phyloP scores from a whole-genome alignment of 2,888 invertebrate species.

The Diaphora mendica region DNA sequence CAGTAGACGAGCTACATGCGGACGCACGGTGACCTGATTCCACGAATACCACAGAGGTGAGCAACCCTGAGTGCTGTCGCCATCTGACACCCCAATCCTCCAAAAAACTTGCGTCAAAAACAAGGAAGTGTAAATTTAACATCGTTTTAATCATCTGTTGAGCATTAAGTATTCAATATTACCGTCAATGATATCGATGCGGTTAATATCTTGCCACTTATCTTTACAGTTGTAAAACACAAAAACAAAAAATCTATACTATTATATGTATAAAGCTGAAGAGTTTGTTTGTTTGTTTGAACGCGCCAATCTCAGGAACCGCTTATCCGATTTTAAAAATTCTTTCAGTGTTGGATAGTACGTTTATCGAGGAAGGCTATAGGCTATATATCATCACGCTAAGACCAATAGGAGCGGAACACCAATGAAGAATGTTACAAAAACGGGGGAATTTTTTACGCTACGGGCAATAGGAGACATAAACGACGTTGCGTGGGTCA shows the following conservation, averaged over 20 bases:
- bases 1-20: background rate
- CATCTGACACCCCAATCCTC: background rate
- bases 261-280: too few relatives aligned
- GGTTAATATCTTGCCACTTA: background rate
- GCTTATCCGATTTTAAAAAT: too few relatives aligned
- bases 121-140: background rate
- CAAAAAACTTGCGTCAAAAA: background rate
- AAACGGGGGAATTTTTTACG: too few relatives aligned
- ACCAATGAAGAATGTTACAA: too few relatives aligned
- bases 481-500: too few relatives aligned
- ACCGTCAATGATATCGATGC: background rate
- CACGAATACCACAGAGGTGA: constrained; percentile 28
- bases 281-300: too few relatives aligned
- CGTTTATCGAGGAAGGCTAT: too few relatives aligned
- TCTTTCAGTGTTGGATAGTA: too few relatives aligned
- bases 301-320: too few relatives aligned
- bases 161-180: background rate
- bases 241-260: background rate
- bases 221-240: background rate
- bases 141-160: background rate
- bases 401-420: too few relatives aligned
- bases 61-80: constrained; percentile 1
- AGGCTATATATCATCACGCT: too few relatives aligned
- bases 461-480: too few relatives aligned
- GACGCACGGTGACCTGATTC: constrained; percentile 24